Conservation (phyloP, 2,113 vertebrate genomes). For the Halcyon senegalensis region DNA sequence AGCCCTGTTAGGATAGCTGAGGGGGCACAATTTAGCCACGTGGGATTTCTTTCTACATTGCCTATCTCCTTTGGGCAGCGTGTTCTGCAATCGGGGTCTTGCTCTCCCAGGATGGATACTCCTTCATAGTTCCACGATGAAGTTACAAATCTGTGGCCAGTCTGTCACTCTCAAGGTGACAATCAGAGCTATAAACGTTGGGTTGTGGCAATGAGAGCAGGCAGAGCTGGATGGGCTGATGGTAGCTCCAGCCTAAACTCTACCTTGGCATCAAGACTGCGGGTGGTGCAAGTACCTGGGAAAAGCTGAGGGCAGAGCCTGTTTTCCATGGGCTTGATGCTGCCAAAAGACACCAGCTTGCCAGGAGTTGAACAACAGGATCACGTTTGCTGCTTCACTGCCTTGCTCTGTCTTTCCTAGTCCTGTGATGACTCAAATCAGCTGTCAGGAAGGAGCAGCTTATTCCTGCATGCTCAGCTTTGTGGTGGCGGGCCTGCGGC, state of each 20-base stretch:
- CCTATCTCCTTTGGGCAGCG: not conserved
- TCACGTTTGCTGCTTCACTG: not conserved
- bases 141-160: not conserved
- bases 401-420: not conserved
- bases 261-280: not conserved
- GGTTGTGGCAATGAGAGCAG: not conserved
- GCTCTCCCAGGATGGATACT: not conserved
- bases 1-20: not conserved
- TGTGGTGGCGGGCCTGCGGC: not conserved
- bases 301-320: not conserved
- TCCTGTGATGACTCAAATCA: not conserved
- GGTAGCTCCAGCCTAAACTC: not conserved
- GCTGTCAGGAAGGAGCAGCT: not conserved
- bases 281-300: not conserved
- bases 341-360: not conserved
- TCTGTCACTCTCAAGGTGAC: not conserved
- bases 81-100: not conserved
- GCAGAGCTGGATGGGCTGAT: not conserved
- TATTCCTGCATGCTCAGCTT: not conserved
- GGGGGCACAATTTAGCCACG: not conserved
- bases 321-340: not conserved
- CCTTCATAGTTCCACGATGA: not conserved
- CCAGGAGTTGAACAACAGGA: not conserved
- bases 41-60: not conserved
- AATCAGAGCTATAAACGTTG: rapidly evolving